Percentiles rank a stretch among this genome's conserved stretches.
Conservation (phyloP, 2,797 vertebrate species). For the Adrianichthys oophorus region DNA sequence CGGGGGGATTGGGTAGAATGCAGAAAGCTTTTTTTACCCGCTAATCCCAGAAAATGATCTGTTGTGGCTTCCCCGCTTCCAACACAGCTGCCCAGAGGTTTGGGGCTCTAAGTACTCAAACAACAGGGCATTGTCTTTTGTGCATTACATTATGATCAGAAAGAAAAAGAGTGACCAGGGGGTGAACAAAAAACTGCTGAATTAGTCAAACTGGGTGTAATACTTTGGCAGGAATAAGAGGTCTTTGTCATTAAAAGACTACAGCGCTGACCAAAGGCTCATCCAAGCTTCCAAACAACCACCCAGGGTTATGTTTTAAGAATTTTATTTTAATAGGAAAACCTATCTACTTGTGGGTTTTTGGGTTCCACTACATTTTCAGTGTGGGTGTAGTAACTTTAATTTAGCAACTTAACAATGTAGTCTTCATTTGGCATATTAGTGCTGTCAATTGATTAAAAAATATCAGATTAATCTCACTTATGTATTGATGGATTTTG, state of each 20-base stretch:
- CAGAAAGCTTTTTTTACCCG: slow-evolving; percentile 70
- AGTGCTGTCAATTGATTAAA: no score
- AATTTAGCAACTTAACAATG: no score
- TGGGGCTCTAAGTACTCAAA: slow-evolving; percentile 50
- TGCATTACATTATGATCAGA: slow-evolving; percentile 28
- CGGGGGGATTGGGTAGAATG: slow-evolving; percentile 51
- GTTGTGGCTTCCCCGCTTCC: slow-evolving; percentile 66
- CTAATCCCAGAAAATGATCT: slow-evolving; percentile 79
- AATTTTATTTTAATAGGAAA: no score
- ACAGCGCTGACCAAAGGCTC: slow-evolving; percentile 2
- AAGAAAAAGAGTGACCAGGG: slow-evolving; percentile 23
- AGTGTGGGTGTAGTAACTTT: no score
- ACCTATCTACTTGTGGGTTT: no score
- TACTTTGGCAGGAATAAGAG: background rate
- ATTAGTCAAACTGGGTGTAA: no score
- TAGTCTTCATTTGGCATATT: no score
- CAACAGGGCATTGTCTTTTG: slow-evolving; percentile 65
- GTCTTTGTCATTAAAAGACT: slow-evolving; percentile 5
- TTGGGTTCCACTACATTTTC: no score
- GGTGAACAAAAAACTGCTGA: background rate
- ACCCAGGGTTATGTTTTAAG: slow-evolving; percentile 11
- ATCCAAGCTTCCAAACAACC: slow-evolving; percentile 7
- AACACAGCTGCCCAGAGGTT: slow-evolving; percentile 67
- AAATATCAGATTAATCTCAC: no score
- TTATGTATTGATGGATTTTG: no score